A percentile compares a stretch with the other conserved stretches of the same genome.
Conservation (phyloP, 2,797 vertebrate genomes). For the Enteromius anoplus region DNA sequence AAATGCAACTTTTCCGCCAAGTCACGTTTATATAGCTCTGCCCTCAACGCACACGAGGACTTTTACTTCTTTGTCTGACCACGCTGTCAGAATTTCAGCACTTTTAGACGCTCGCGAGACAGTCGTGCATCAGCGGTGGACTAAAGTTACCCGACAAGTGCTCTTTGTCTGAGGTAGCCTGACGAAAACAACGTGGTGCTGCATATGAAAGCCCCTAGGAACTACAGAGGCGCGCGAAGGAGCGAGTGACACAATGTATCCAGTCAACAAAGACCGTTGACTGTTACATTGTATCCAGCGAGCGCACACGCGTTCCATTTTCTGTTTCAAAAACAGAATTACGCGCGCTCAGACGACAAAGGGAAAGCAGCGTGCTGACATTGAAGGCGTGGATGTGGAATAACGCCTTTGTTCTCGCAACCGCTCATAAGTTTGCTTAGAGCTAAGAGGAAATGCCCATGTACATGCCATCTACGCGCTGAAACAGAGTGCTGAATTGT, state of each 20-base stretch:
- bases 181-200: constrained; percentile 43
- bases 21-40: constrained; percentile 65
- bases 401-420: constrained; percentile 64
- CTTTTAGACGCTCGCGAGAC: background rate
- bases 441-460: constrained; percentile 13
- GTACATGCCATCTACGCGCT: constrained; percentile 39
- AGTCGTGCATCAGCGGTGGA: constrained; percentile 21
- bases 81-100: constrained; percentile 62
- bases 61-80: constrained; percentile 59
- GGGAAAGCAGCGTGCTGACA: constrained; percentile 76
- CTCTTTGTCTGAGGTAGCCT: constrained; percentile 50
- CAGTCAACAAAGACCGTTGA: constrained; percentile 43
- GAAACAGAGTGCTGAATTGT: constrained; percentile 61
- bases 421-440: constrained; percentile 44
- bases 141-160: constrained; percentile 54
- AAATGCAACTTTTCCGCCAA: constrained; percentile 63
- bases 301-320: constrained; percentile 46
- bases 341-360: constrained; percentile 85
- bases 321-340: constrained; percentile 70
- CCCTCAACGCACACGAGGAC: constrained; percentile 23
- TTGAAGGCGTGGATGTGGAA: constrained; percentile 78
- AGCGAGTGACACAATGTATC: constrained; percentile 41
- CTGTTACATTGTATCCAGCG: constrained; percentile 35
- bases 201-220: constrained; percentile 38
- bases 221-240: constrained; percentile 38